Evolutionary conservation across 2,113 vertebrate genomes (phyloP), one percentile per base, ranked within the genome.

Genomic region (Odobenus rosmarus): DNA sequence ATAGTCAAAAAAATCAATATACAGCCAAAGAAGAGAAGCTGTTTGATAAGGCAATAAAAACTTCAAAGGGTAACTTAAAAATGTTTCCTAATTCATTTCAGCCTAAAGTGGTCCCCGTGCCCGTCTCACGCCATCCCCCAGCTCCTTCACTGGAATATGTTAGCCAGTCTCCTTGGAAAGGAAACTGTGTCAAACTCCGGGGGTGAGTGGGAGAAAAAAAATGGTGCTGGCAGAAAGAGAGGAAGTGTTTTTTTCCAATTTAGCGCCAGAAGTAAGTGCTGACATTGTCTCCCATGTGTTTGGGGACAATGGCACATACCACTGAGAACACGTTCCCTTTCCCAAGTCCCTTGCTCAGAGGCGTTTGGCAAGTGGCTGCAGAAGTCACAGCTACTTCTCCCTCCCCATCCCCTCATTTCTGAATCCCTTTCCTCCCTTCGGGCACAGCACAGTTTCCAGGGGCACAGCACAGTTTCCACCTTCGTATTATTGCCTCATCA

Each of bases 101-200:
- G 57, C 4, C 88, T 61, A n/a, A 93, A 14, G 31, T 11, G 36
- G 64, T 53, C 61, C 74, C 77, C 4, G 4, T 62, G n/a, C n/a
- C n/a, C 0, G 6, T 49, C 89, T 77, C 93, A 85, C 1, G 5
- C 91, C 74, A 42, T 59, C 71, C 0, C n/a, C 79, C 72, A 24
- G 64, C 86, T 61, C 74, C 64, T 71, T 89, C 74, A 5, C 46
- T 77, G 62, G 69, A 89, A 92, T 88, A 79, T 57, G 57, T 93
- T 61, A 4, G 76, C 93, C 89, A 81, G 96, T 55, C 93, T 94
- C 55, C 72, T 92, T 79, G 84, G 96, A 94, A 76, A 93, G 79
- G 95, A 97, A 97, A 96, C 88, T n/a, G 81, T 93, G 88, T 90
- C 77, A 51, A 86, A 87, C 96, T 94, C 76, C 26, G 4, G 71